Evolutionary conservation across 2,888 invertebrate species (phyloP).

Genomic region (Leuctra nigra): DNA sequence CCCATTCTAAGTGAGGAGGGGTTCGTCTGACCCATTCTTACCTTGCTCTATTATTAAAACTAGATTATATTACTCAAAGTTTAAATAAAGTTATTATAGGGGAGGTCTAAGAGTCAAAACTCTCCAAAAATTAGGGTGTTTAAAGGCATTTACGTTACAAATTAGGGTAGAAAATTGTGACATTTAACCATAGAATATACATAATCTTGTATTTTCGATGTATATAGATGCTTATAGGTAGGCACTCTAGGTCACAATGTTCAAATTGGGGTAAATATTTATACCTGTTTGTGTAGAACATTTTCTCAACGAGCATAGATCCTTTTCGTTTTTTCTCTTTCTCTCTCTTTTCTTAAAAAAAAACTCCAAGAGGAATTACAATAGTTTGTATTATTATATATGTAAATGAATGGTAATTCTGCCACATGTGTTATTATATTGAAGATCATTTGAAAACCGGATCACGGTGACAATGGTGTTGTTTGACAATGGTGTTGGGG

Average conservation of each 20-base stretch:
- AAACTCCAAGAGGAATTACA: too few species aligned
- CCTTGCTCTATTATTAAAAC: neutral
- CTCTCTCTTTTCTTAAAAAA: too few species aligned
- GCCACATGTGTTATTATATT: too few species aligned
- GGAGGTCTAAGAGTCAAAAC: neutral
- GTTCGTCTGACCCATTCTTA: neutral
- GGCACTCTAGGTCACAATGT: neutral
- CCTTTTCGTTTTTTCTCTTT: too few species aligned
- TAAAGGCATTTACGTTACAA: neutral
- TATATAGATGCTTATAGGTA: neutral
- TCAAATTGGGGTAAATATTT: neutral
- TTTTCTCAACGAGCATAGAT: too few species aligned
- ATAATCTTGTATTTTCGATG: neutral
- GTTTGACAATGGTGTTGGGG: too few species aligned
- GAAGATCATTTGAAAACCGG: too few species aligned
- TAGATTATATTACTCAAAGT: neutral
- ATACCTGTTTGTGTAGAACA: too few species aligned
- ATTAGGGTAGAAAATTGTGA: conserved; percentile 10
- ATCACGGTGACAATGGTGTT: too few species aligned
- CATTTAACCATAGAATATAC: neutral
- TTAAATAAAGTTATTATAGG: neutral
- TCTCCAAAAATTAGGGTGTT: conserved; percentile 1
- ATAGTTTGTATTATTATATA: too few species aligned
- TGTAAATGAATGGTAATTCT: too few species aligned
- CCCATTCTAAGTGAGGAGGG: too few species aligned